Evolutionary conservation across 2,797 vertebrate species (phyloP), one percentile per base, ranked within the genome.

Genomic region (Mormyrops boulengeri): DNA sequence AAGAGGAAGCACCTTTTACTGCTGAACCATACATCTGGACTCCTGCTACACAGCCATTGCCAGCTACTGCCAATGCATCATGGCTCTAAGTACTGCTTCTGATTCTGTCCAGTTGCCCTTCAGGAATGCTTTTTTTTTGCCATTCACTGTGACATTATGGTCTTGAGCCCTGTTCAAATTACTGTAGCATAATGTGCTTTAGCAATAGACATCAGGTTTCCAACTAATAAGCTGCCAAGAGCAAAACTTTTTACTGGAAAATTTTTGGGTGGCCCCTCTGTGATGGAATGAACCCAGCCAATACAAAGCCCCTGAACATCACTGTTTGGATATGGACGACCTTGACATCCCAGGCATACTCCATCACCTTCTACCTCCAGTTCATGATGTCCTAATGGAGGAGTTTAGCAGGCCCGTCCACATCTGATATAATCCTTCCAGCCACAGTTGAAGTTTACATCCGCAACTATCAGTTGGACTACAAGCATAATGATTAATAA

Each of bases 61-160:
- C 53, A 87, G 50, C 86, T 57, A 60, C 53, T 87, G 86, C 86
- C 86, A 57, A 87, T 57, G 19, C 53, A 87, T 87, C 86, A 41
- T 22, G 34, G 38, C 30, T 87, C 30, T 87, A 87, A 57, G 52
- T 26, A 87, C 52, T 50, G 82, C 49, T 85, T 50, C 60, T 60
- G 52, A 87, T 87, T 60, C 86, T 38, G 53, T 52, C 53, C 86
- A 38, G 52, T 26, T 87, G 86, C 86, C 52, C 86, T 87, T 87
- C 86, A 87, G 53, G 26, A 87, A 44, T 57, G 52, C 30, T 19
- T 60, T 87, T 87, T 87, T 87, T 60, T 14, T 41, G 53, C n/a
- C 41, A 82, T 82, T 85, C 82, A 85, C 41, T 85, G 44, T 85
- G 44, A 49, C 80, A 84, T 84, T 84, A 49, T 50, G 82, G 47